Evolutionary conservation across 2,797 vertebrate species (phyloP), one percentile per base, ranked within the genome.

Genomic region (Mus minutoides): DNA sequence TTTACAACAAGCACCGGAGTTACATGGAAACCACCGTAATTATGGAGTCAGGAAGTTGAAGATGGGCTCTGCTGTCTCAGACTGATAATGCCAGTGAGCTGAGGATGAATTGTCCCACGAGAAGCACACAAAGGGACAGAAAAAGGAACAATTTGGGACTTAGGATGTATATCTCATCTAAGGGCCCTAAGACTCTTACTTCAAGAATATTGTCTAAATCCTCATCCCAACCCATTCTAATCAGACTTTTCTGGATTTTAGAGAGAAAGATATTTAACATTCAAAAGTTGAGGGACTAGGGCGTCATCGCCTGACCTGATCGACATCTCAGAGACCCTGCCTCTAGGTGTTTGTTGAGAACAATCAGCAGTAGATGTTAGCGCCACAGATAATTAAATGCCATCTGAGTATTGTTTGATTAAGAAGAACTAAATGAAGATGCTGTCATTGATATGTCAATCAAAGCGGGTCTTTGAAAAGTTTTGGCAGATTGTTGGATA

Each of bases 11-110:
- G 11, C 29, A 62, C n/a, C 43, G 19, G 37, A 26, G 58, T 69
- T 95, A 98, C 92, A 91, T 78, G 96, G 97, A 95, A 96, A 96
- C 97, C 98, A 88, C 46, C 2, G 69, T 95, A 97, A 93, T 95
- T 97, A 97, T 86, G 94, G 56, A 76, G 85, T 73, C 26, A 49
- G 56, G 88, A 90, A 95, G 86, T 85, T 85, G 86, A 96, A 96
- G 40, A 58, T 19, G 24, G 88, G 49, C 89, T 97, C 97, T 97
- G 87, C 80, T 77, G 19, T 62, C 29, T 92, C 94, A 87, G 62
- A 80, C 96, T 3, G 1, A 80, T 82, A 77, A 19, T 89, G 43
- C 37, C 76, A 40, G 17, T 11, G 13, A 3, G 24, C 62, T 49
- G 49, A 80, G 31, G 46, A 88, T 22, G 64, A 34, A 83, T 37